Base-by-base conservation (phyloP, 1,140 invertebrate genomes). In the Aphelenchoides besseyi region DNA sequence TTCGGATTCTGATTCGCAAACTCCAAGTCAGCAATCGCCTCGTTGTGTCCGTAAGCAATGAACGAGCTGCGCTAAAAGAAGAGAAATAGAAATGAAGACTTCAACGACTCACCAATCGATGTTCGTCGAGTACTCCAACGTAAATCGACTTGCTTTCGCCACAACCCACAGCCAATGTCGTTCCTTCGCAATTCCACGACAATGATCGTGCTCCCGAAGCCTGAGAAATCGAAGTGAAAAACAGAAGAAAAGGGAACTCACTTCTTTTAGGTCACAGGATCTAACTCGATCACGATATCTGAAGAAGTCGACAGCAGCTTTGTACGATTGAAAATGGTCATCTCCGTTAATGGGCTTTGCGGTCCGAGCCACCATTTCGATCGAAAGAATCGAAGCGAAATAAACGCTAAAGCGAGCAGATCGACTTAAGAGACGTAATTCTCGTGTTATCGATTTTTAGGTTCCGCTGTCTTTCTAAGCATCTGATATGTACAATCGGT, bases 71-170 rank as follows among this genome's bases (percentile, higher is more conserved):
- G 9, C 8, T 66, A 64, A 66, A 66, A 2, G n/a, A n/a, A 8
- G 3, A 23, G 36, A 12, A 16, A 2, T n/a, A 61, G 59, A 61
- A 23, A 59, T 35, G 5, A 8, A 9, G 9, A 64, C 5, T 53
- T 23, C 5, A 35, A 53, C 23, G 3, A 70, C 36, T 36, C n/a
- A 76, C 75, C 37, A 76, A 23, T 30, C 75, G 69, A 37, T 63
- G 61, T 1, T 73, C 57, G 32, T 76, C 75, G 3, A 76, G 33
- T n/a, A 12, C 26, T 16, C 75, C 76, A 28, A 76, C 66, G 2
- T 74, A 74, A 16, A 79, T 54, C 18, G 48, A 74, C 33, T 29
- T 23, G 29, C 74, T 79, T 16, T 76, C 76, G n/a, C n/a, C n/a
- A 16, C 52, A 67, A 9, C 74, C 74, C 64, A 61, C 48, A 26